Conservation (phyloP, 1,140 invertebrate genomes). For the Arion vulgaris region DNA sequence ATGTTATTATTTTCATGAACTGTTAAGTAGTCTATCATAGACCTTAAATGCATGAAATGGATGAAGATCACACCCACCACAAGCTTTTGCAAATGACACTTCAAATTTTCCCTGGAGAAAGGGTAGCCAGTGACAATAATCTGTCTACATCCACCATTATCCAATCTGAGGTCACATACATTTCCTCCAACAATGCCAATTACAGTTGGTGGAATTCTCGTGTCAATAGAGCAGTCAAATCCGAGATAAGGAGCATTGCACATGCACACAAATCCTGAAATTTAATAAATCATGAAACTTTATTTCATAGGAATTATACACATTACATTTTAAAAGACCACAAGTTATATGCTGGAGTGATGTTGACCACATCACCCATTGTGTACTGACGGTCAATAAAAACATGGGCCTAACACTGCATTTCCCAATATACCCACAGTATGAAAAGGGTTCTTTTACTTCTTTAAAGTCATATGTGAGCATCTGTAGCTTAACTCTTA, state of each 20-base stretch:
- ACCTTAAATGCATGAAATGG: background rate
- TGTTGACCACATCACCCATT: too few relatives aligned
- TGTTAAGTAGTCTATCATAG: too few relatives aligned
- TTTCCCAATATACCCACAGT: too few relatives aligned
- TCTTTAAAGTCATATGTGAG: too few relatives aligned
- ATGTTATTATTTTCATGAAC: too few relatives aligned
- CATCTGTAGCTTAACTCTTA: too few relatives aligned
- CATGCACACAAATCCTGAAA: slow-evolving; percentile 46
- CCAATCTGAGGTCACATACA: slow-evolving; percentile 28
- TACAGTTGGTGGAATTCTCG: slow-evolving; percentile 36
- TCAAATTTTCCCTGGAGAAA: slow-evolving; percentile 39
- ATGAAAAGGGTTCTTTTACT: too few relatives aligned
- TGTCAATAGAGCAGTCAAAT: slow-evolving; percentile 51
- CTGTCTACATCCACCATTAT: background rate
- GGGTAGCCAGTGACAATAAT: slow-evolving; percentile 41
- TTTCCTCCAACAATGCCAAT: slow-evolving; percentile 18
- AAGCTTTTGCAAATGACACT: slow-evolving; percentile 45
- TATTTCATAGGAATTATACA: background rate
- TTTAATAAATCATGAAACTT: background rate
- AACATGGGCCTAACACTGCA: too few relatives aligned
- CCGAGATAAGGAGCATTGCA: slow-evolving; percentile 46
- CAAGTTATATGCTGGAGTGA: too few relatives aligned
- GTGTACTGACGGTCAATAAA: too few relatives aligned
- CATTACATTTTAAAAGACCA: too few relatives aligned
- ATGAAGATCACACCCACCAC: slow-evolving; percentile 36